Percentiles rank a stretch among this genome's conserved stretches.
These are phyloP conservation scores for Amiota mariae DNA, from an alignment of 2,888 invertebrate species.

Conservation along the genomic window DNA sequence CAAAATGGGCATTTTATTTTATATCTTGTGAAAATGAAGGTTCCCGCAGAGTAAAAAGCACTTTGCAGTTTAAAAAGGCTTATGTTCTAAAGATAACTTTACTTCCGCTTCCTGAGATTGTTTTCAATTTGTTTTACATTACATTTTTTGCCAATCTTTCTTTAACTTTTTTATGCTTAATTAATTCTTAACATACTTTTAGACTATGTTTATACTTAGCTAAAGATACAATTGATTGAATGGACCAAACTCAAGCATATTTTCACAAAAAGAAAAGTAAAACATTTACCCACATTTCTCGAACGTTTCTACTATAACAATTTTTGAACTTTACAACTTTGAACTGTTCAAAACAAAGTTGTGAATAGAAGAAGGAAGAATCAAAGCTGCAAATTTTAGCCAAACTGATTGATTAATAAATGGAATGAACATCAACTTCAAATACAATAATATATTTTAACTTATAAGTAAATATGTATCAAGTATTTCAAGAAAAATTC, in stretches of 20 bases:
- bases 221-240: neutral
- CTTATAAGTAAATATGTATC: too few species aligned
- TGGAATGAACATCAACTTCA: neutral
- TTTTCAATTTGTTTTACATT: neutral
- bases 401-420: neutral
- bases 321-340: too few species aligned
- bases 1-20: constrained; percentile 40
- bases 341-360: neutral
- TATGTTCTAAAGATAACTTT: too few species aligned
- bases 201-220: neutral
- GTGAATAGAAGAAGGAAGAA: neutral
- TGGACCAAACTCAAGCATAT: neutral
- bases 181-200: neutral
- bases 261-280: too few species aligned
- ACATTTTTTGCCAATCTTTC: constrained; percentile 7
- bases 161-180: constrained; percentile 11
- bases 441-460: neutral
- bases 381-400: neutral
- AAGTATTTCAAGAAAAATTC: too few species aligned
- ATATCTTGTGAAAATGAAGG: too few species aligned
- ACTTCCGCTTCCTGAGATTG: neutral
- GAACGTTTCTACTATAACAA: too few species aligned
- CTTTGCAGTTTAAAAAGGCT: constrained; percentile 24
- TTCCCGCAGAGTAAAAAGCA: too few species aligned
- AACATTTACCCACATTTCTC: too few species aligned